Evolutionary conservation across 1,140 invertebrate genomes (phyloP).

Genomic region (Neotoxoptera formosana): DNA sequence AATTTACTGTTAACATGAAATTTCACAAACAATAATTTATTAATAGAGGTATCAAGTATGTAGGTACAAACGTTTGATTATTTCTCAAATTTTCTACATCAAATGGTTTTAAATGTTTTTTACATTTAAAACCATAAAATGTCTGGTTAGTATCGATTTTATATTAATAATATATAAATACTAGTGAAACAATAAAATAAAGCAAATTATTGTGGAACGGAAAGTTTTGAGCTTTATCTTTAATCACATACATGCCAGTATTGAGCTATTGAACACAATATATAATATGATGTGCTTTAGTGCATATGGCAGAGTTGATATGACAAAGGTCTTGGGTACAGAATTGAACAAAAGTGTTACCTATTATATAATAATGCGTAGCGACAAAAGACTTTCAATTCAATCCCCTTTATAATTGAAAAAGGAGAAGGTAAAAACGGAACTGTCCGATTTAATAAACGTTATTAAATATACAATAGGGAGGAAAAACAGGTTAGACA

Average conservation of each 20-base stretch:
- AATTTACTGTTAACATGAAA: not conserved
- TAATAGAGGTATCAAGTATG: not conserved
- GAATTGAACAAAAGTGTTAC: slow-evolving; percentile 5
- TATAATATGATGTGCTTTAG: not conserved
- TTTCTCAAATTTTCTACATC: not conserved
- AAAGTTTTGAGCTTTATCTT: not conserved
- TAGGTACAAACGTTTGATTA: not conserved
- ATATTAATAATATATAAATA: too few species aligned
- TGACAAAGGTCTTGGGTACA: not conserved
- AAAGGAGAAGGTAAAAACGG: not conserved
- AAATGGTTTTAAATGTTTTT: not conserved
- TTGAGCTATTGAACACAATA: not conserved
- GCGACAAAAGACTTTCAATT: slow-evolving; percentile 11
- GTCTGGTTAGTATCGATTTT: not conserved
- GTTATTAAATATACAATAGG: not conserved
- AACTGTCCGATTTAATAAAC: slow-evolving; percentile 7
- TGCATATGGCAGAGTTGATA: not conserved
- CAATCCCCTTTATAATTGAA: slow-evolving; percentile 28
- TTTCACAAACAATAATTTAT: not conserved
- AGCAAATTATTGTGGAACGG: not conserved
- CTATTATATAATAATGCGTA: not conserved
- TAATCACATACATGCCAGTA: not conserved
- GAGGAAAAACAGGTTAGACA: not conserved
- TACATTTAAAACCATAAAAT: not conserved
- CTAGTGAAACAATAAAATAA: not conserved